Conservation (phyloP, 2,888 invertebrate species). For the Caenorhabditis sinica region DNA sequence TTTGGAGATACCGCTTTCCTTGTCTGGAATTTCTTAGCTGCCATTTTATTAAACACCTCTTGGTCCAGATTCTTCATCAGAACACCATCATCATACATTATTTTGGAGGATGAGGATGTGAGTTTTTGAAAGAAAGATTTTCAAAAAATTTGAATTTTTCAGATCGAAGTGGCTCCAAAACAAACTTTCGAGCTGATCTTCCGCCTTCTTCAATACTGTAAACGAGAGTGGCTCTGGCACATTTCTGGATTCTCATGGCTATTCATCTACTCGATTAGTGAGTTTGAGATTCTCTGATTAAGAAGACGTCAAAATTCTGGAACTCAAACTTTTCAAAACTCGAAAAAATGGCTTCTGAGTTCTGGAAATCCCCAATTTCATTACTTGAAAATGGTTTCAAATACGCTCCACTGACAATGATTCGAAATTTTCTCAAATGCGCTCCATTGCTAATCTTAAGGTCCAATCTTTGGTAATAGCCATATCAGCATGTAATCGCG, state of each 20-base stretch:
- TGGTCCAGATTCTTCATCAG: slow-evolving; percentile 73
- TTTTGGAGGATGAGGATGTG: slow-evolving; percentile 70
- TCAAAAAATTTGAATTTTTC: slow-evolving; percentile 16
- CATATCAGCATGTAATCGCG: too few relatives aligned
- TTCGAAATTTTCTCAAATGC: too few relatives aligned
- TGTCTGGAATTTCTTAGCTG: slow-evolving; percentile 77
- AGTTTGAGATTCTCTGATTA: slow-evolving; percentile 40
- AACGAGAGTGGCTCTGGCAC: slow-evolving; percentile 83
- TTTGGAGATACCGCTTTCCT: slow-evolving; percentile 77
- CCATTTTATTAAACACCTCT: slow-evolving; percentile 73
- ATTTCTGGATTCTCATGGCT: slow-evolving; percentile 83
- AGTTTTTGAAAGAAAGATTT: neutral
- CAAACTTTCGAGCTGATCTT: slow-evolving; percentile 80
- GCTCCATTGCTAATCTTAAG: too few relatives aligned
- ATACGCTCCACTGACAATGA: too few relatives aligned
- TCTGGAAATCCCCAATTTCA: too few relatives aligned
- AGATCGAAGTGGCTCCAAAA: slow-evolving; percentile 66
- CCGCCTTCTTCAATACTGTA: slow-evolving; percentile 82
- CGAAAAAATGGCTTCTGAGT: too few relatives aligned
- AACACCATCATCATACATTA: slow-evolving; percentile 71
- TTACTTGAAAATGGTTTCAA: too few relatives aligned
- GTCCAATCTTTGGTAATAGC: too few relatives aligned
- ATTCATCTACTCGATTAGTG: slow-evolving; percentile 82
- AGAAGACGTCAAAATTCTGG: too few relatives aligned
- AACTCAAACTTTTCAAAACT: neutral